Percentiles rank a stretch among this genome's conserved stretches.
Conservation (phyloP, 2,888 invertebrate species). For the Dione juno region DNA sequence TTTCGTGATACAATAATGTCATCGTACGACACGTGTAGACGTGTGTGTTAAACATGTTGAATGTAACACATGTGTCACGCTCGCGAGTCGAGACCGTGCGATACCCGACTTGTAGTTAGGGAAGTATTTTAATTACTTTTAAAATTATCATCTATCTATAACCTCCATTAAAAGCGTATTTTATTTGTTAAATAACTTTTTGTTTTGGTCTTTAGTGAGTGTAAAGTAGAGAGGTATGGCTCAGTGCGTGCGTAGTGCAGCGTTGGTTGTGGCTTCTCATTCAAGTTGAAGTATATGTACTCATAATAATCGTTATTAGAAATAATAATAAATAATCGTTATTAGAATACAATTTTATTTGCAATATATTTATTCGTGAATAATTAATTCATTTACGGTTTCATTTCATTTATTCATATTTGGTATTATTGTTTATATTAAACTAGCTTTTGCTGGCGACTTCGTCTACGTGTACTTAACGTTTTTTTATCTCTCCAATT, state of each 20-base stretch:
- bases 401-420: too few species aligned
- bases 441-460: too few species aligned
- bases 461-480: too few species aligned
- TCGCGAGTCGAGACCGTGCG: background rate
- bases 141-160: background rate
- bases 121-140: slow-evolving; percentile 13
- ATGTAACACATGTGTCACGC: slow-evolving; percentile 15
- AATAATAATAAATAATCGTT: too few species aligned
- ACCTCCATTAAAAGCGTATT: too few species aligned
- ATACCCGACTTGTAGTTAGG: background rate
- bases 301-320: too few species aligned
- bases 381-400: too few species aligned
- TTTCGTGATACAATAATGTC: slow-evolving; percentile 16
- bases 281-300: background rate
- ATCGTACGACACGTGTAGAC: slow-evolving; percentile 1
- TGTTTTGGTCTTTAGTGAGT: too few species aligned
- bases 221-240: background rate
- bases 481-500: too few species aligned
- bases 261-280: background rate
- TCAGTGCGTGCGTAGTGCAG: background rate
- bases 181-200: background rate
- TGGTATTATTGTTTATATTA: too few species aligned
- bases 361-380: too few species aligned
- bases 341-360: too few species aligned
- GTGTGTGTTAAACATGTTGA: slow-evolving; percentile 8